These are phyloP conservation scores for Hyposoter dolosus DNA, from an alignment of 2,888 invertebrate genomes.

Conservation along the genomic window DNA sequence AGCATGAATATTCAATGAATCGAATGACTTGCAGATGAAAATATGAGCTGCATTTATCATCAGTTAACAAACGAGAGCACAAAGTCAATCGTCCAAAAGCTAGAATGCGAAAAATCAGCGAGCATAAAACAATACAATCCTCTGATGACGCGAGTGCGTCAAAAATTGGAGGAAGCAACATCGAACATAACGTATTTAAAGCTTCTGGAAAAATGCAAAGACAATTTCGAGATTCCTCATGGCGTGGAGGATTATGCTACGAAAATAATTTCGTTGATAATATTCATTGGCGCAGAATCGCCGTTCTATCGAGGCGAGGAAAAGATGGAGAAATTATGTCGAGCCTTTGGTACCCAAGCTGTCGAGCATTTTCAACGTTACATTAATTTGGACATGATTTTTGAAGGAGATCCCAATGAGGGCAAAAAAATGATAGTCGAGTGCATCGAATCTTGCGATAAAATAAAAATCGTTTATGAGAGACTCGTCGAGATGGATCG, in stretches of 20 bases:
- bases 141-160: conserved; percentile 75
- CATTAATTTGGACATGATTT: conserved; percentile 85
- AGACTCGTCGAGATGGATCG: conserved; percentile 59
- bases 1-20: not conserved
- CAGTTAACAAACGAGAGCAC: conserved; percentile 80
- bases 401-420: conserved; percentile 85
- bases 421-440: conserved; percentile 84
- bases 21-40: conserved; percentile 77
- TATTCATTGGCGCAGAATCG: conserved; percentile 87
- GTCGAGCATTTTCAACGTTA: conserved; percentile 85
- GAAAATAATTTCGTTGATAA: conserved; percentile 85
- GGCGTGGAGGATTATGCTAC: conserved; percentile 85
- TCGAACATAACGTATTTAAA: conserved; percentile 86
- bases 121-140: conserved; percentile 78
- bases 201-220: conserved; percentile 85
- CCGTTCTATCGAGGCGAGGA: conserved; percentile 85
- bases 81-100: conserved; percentile 76
- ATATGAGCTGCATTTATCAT: conserved; percentile 79
- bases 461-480: conserved; percentile 85
- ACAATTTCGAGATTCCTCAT: conserved; percentile 83
- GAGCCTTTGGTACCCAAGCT: conserved; percentile 86
- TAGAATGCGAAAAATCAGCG: conserved; percentile 79
- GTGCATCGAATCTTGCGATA: conserved; percentile 85
- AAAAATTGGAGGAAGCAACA: conserved; percentile 84
- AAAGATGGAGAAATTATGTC: conserved; percentile 82